These are phyloP conservation scores for Ips nitidus DNA, from an alignment of 1,140 invertebrate genomes.

Conservation along the genomic window DNA sequence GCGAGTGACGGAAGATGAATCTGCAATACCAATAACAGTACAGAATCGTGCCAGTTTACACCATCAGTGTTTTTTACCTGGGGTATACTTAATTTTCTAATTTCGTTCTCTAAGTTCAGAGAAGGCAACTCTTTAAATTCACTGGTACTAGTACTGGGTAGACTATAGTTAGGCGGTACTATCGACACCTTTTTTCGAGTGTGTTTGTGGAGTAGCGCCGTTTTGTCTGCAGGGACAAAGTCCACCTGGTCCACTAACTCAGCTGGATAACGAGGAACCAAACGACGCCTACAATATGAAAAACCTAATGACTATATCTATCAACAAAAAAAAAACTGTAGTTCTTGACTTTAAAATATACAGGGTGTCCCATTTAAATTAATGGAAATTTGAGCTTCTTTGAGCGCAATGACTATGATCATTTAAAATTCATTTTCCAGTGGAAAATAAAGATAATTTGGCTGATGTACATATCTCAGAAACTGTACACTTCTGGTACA, in stretches of 20 bases:
- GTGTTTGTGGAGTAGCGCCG: conserved; percentile 39
- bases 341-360: no score
- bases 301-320: not conserved
- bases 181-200: conserved; percentile 51
- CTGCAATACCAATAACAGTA: conserved; percentile 2
- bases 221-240: conserved; percentile 42
- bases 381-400: no score
- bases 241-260: conserved; percentile 34
- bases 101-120: conserved; percentile 35
- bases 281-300: conserved; percentile 20
- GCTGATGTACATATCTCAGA: no score
- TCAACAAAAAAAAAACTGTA: not conserved
- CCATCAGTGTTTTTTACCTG: conserved; percentile 15
- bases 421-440: no score
- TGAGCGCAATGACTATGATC: not conserved
- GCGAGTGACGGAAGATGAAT: conserved; percentile 42
- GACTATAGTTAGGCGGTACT: conserved; percentile 45
- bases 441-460: no score
- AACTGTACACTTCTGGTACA: no score
- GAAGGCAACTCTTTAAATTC: conserved; percentile 43
- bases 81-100: conserved; percentile 35
- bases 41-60: not conserved
- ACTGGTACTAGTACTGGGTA: conserved; percentile 47
- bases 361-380: no score
- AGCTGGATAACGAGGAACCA: conserved; percentile 28